phyloP scores from a whole-genome alignment of 2,797 vertebrate genomes.

The Enteromius mattozi region DNA sequence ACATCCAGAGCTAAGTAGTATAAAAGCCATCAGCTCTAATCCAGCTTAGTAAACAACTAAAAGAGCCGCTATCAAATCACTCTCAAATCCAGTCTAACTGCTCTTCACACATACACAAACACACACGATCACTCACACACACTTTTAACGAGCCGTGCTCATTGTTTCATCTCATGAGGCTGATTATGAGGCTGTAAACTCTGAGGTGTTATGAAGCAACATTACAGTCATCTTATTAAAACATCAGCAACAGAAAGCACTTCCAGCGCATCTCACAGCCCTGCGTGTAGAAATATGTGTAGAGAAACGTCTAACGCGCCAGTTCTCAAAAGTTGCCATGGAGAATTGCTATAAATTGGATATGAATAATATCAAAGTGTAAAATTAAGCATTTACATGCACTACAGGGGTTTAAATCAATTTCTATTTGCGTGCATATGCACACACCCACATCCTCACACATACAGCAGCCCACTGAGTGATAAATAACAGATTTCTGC shows the following conservation, averaged over 20 bases:
- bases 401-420: constrained; percentile 14
- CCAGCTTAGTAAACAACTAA: constrained; percentile 60
- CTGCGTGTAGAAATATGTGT: background rate
- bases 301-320: constrained; percentile 7
- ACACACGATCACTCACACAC: constrained; percentile 23
- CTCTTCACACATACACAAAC: constrained; percentile 26
- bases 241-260: background rate
- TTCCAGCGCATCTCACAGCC: background rate
- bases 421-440: constrained; percentile 24
- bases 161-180: constrained; percentile 22
- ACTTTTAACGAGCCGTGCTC: background rate
- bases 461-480: constrained; percentile 22
- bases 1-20: constrained; percentile 33
- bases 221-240: constrained; percentile 6
- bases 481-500: constrained; percentile 14
- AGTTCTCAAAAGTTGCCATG: constrained; percentile 44
- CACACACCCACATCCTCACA: constrained; percentile 35
- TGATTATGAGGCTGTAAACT: constrained; percentile 29
- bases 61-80: constrained; percentile 57
- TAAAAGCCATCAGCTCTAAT: constrained; percentile 59
- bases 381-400: constrained; percentile 40
- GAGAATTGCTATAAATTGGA: constrained; percentile 47
- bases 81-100: constrained; percentile 51
- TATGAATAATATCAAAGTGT: constrained; percentile 40
- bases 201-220: constrained; percentile 21